Evolutionary conservation across 2,797 vertebrate species (phyloP).

Genomic region (Chaenodraco wilsoni): DNA sequence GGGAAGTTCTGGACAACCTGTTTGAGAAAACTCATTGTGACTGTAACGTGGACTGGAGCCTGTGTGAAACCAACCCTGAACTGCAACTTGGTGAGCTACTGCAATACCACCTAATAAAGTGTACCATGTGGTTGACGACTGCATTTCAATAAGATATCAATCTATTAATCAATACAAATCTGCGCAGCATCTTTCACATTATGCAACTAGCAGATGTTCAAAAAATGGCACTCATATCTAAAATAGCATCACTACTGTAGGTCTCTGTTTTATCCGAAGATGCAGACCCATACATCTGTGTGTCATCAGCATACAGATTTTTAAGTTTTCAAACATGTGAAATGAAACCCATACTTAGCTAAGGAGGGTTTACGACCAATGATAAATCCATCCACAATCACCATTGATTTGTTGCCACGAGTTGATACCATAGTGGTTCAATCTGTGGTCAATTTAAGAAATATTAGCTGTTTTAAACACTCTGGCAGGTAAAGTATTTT

Average conservation of each 20-base stretch:
- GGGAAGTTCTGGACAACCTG: constrained; percentile 90
- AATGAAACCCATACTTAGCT: neutral
- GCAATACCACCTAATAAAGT: neutral
- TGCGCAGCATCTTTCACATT: neutral
- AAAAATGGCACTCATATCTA: neutral
- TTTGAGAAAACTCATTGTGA: constrained; percentile 95
- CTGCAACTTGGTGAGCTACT: constrained; percentile 87
- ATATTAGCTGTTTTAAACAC: constrained; percentile 15
- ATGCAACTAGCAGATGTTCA: neutral
- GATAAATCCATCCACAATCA: constrained; percentile 15
- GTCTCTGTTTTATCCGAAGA: neutral
- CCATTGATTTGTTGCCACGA: neutral
- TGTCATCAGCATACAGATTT: constrained; percentile 12
- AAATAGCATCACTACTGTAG: neutral
- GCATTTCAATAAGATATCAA: neutral
- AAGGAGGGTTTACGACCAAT: neutral
- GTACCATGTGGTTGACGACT: neutral
- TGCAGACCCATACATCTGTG: neutral
- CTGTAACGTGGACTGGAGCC: constrained; percentile 89
- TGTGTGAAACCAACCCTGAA: constrained; percentile 89
- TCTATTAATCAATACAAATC: neutral
- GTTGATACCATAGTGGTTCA: neutral
- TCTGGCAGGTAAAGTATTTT: constrained; percentile 9
- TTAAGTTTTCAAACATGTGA: neutral
- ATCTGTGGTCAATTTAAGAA: neutral